phyloP scores from a whole-genome alignment of 1,140 invertebrate species.

The Drosophila tristis region DNA sequence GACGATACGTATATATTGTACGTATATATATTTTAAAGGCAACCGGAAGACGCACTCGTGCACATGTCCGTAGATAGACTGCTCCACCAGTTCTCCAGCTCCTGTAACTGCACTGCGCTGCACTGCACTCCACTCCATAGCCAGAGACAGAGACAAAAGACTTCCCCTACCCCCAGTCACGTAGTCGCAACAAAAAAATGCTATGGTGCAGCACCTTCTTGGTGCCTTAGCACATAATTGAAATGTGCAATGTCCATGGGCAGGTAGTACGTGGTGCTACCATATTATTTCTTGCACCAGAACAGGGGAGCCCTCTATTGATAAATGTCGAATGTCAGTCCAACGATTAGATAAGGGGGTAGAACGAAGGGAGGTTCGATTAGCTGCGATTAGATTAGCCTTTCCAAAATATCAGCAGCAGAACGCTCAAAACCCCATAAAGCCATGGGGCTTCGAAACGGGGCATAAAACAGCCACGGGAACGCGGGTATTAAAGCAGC shows the following conservation, averaged over 20 bases:
- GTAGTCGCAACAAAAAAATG: neutral
- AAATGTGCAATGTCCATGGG: constrained; percentile 31
- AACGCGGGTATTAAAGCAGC: constrained; percentile 3
- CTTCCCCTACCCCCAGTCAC: constrained; percentile 12
- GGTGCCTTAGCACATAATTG: constrained; percentile 15
- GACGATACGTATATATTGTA: neutral
- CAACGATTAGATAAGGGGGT: too few relatives aligned
- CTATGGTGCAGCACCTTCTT: neutral
- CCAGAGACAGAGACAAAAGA: neutral
- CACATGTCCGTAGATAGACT: constrained; percentile 15
- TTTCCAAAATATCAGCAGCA: too few relatives aligned
- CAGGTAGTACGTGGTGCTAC: too few relatives aligned
- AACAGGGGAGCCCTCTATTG: too few relatives aligned
- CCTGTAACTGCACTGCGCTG: too few relatives aligned
- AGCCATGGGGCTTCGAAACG: too few relatives aligned
- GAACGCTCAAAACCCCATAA: too few relatives aligned
- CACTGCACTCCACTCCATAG: too few relatives aligned
- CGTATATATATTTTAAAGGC: constrained; percentile 4
- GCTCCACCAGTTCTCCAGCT: neutral
- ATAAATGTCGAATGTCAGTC: too few relatives aligned
- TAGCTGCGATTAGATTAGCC: too few relatives aligned
- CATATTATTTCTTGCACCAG: too few relatives aligned
- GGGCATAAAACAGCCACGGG: neutral
- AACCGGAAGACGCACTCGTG: constrained; percentile 27
- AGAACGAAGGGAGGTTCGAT: too few relatives aligned